Base-by-base conservation (phyloP, 2,113 vertebrate genomes). In the Pyxicephalus adspersus region DNA sequence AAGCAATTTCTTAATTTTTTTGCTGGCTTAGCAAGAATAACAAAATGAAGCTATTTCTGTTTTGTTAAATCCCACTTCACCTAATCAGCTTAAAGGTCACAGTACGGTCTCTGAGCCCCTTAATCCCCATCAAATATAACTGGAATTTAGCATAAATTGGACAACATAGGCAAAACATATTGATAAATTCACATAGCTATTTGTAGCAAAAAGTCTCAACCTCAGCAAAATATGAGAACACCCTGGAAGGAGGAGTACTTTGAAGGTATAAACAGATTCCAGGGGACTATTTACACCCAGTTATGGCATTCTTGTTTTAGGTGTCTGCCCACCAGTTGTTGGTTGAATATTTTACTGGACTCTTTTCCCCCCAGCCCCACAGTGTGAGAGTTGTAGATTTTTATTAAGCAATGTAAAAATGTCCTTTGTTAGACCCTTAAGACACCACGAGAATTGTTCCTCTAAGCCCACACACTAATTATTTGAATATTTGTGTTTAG, bases 91-190 rank as follows among this genome's bases (percentile, higher is more conserved):
- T 74, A 72, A 71, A 85, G 65, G 85, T 58, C 20, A 64, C 31
- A 63, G 54, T 57, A 76, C 76, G 81, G 76, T 76, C 60, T 77
- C 75, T 80, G 68, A 15, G 61, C 73, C 84, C 52, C 74, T 78
- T 87, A 80, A 87, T 88, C 78, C 80, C 87, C 67, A 73, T 52
- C 38, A 80, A 85, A 87, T 54, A 83, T 34, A 84, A 85, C 15
- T 84, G 75, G 63, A 83, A 85, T 81, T 68, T 71, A 86, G 63
- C 0, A 23, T 22, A 28, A 72, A 63, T 70, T 50, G 60, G 45
- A n/a, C 1, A 45, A 7, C n/a, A 80, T 17, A 22, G 17, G 60
- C 26, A 77, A 65, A 54, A 22, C 45, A 20, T 29, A 78, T 67
- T 67, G 26, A 64, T 77, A 64, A 77, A 23, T 77, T 38, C 50